Percentiles rank a stretch among this genome's conserved stretches.
Conservation (phyloP, 92 coral and sea anemone genomes). For the Porites divaricata region DNA sequence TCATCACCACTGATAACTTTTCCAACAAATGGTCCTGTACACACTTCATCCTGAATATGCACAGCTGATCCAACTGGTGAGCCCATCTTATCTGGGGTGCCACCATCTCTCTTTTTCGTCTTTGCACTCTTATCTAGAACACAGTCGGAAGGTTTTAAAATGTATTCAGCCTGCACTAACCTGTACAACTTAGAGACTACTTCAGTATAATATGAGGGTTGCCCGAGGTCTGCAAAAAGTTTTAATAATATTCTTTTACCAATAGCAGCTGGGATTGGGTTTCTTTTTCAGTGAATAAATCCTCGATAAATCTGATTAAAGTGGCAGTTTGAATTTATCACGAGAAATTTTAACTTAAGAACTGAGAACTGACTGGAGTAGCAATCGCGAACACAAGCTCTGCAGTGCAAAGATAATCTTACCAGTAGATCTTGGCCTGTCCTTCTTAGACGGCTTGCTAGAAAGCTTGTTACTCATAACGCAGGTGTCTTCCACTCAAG, state of each 20-base stretch:
- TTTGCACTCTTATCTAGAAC: conserved; percentile 74
- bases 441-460: conserved; percentile 92
- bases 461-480: conserved; percentile 93
- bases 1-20: conserved; percentile 92
- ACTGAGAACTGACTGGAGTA: background rate
- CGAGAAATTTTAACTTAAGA: background rate
- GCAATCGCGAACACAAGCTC: background rate
- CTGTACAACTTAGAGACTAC: too few species aligned
- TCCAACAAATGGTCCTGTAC: conserved; percentile 63
- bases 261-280: too few species aligned
- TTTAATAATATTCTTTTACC: too few species aligned
- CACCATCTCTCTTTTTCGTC: conserved; percentile 84
- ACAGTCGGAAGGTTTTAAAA: background rate
- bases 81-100: conserved; percentile 92
- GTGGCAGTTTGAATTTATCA: background rate
- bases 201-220: too few species aligned
- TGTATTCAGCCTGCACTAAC: too few species aligned
- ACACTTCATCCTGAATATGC: conserved; percentile 72
- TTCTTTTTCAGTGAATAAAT: too few species aligned
- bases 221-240: too few species aligned
- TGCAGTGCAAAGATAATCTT: background rate
- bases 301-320: too few species aligned
- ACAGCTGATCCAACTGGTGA: conserved; percentile 89
- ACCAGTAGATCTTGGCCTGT: conserved; percentile 97
- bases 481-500: background rate